These are phyloP conservation scores for Clarias gariepinus DNA, from an alignment of 2,113 vertebrate species.

Conservation along the genomic window DNA sequence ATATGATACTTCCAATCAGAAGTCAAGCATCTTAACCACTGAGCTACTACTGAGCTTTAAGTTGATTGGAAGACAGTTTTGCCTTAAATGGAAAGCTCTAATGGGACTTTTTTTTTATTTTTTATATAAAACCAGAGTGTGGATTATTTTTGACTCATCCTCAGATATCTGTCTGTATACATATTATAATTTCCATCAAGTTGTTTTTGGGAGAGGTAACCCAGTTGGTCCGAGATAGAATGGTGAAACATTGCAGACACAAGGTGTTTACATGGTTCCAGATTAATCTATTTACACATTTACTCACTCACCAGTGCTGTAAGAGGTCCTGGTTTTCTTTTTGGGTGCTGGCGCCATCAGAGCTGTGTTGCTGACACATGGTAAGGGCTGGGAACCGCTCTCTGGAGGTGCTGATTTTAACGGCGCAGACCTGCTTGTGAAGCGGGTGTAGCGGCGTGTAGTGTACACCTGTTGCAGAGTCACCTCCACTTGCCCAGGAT, in stretches of 20 bases:
- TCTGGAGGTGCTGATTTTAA: slow-evolving; percentile 45
- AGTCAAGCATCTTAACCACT: too few relatives aligned
- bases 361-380: slow-evolving; percentile 50
- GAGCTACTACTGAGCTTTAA: too few relatives aligned
- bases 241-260: neutral
- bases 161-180: too few relatives aligned
- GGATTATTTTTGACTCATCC: too few relatives aligned
- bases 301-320: slow-evolving; percentile 77
- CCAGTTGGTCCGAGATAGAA: neutral
- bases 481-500: slow-evolving; percentile 51
- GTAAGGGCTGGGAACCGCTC: slow-evolving; percentile 54
- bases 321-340: slow-evolving; percentile 90
- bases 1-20: too few relatives aligned
- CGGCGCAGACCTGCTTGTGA: slow-evolving; percentile 57
- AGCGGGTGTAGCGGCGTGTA: slow-evolving; percentile 65
- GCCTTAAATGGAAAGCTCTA: too few relatives aligned
- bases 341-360: slow-evolving; percentile 65
- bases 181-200: too few relatives aligned
- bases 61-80: too few relatives aligned
- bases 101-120: too few relatives aligned
- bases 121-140: too few relatives aligned
- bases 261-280: neutral
- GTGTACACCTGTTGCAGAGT: slow-evolving; percentile 65
- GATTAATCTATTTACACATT: slow-evolving; percentile 24
- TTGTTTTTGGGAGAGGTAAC: neutral